Conservation (phyloP, 1,140 invertebrate species). For the Venustaconcha ellipsiformis region DNA sequence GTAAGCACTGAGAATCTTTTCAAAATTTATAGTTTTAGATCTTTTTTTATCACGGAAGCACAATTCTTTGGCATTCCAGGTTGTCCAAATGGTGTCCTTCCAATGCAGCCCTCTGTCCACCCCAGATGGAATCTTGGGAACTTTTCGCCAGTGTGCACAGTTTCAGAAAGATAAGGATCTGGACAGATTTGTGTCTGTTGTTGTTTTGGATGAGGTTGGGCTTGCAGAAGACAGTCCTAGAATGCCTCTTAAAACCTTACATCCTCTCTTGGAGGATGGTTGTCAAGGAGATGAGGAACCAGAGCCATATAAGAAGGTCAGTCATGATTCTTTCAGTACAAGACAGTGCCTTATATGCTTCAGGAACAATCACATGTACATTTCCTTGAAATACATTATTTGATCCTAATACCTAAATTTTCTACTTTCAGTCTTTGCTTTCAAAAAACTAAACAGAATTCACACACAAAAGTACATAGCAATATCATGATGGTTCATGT, state of each 20-base stretch:
- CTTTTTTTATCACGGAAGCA: too few relatives aligned
- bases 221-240: slow-evolving; percentile 60
- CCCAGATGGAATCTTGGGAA: slow-evolving; percentile 60
- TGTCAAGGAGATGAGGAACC: slow-evolving; percentile 36
- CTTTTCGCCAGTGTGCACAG: slow-evolving; percentile 56
- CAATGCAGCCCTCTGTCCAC: slow-evolving; percentile 62
- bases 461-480: too few relatives aligned
- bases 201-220: slow-evolving; percentile 65
- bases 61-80: slow-evolving; percentile 25
- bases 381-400: too few relatives aligned
- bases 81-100: slow-evolving; percentile 61
- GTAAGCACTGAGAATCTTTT: too few relatives aligned
- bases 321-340: not conserved
- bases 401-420: too few relatives aligned
- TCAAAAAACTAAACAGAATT: too few relatives aligned
- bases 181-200: slow-evolving; percentile 56
- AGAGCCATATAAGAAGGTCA: slow-evolving; percentile 25
- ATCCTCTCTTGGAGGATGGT: slow-evolving; percentile 41
- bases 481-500: too few relatives aligned
- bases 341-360: too few relatives aligned
- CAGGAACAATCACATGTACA: too few relatives aligned
- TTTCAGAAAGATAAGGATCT: slow-evolving; percentile 58
- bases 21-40: too few relatives aligned
- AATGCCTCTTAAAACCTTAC: slow-evolving; percentile 59
- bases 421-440: too few relatives aligned